Conservation (phyloP, 2,888 invertebrate genomes). For the Dendrolimus pini region DNA sequence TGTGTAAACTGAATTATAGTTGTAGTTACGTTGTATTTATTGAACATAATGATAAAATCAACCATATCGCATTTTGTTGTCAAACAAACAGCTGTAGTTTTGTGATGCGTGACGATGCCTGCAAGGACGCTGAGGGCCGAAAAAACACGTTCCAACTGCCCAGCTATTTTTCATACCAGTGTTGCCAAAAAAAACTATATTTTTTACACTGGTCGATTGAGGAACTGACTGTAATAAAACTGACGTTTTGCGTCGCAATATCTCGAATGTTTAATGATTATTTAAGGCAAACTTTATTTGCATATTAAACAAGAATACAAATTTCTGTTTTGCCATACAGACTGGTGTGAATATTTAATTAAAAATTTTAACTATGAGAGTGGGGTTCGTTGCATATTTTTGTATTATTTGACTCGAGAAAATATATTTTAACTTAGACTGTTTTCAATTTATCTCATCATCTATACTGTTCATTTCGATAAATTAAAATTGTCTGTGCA, state of each 20-base stretch:
- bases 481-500: too few species aligned
- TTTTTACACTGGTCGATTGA: slow-evolving; percentile 18
- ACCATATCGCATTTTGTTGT: slow-evolving; percentile 39
- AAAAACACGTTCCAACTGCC: slow-evolving; percentile 33
- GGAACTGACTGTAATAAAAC: slow-evolving; percentile 8
- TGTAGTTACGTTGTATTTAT: too few species aligned
- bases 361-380: background rate
- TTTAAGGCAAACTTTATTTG: background rate
- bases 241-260: background rate
- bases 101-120: slow-evolving; percentile 51
- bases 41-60: slow-evolving; percentile 15
- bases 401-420: background rate
- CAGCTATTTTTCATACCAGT: slow-evolving; percentile 27
- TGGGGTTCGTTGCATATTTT: background rate
- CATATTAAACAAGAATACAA: background rate
- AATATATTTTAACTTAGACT: too few species aligned
- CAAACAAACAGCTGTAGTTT: slow-evolving; percentile 54
- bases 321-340: background rate
- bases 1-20: too few species aligned
- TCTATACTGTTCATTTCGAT: too few species aligned
- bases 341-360: background rate
- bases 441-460: too few species aligned
- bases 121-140: slow-evolving; percentile 47
- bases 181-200: slow-evolving; percentile 20
- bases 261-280: background rate